A percentile compares a stretch with the other conserved stretches of the same genome.
Evolutionary conservation across 2,797 vertebrate genomes (phyloP).

Genomic region (Pseudomugil gertrudae): DNA sequence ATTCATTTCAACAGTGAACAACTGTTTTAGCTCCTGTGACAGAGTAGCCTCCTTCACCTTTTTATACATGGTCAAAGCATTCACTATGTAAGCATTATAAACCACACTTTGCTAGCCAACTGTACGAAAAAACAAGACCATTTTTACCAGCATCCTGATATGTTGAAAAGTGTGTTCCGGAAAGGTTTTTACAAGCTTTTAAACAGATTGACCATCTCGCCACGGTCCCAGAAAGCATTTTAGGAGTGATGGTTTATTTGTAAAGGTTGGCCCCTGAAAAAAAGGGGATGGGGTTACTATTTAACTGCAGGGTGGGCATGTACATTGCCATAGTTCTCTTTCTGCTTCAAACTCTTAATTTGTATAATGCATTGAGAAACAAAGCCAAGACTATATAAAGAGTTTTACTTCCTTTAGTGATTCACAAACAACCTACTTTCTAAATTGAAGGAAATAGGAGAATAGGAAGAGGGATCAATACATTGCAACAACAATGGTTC

Average conservation of each 20-base stretch:
- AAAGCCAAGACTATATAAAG: slow-evolving; percentile 54
- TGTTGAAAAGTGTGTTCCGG: slow-evolving; percentile 52
- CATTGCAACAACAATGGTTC: slow-evolving; percentile 41
- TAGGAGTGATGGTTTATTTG: slow-evolving; percentile 50
- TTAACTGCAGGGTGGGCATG: slow-evolving; percentile 44
- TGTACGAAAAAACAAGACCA: slow-evolving; percentile 43
- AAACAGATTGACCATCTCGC: slow-evolving; percentile 64
- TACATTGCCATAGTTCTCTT: slow-evolving; percentile 16
- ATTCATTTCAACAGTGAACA: slow-evolving; percentile 53
- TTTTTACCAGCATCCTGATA: slow-evolving; percentile 64
- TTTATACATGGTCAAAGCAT: slow-evolving; percentile 39
- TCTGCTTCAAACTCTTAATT: slow-evolving; percentile 42
- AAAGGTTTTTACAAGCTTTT: slow-evolving; percentile 64
- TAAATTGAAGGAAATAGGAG: slow-evolving; percentile 58
- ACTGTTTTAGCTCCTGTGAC: slow-evolving; percentile 64
- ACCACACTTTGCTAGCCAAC: slow-evolving; percentile 43
- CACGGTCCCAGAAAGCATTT: slow-evolving; percentile 38
- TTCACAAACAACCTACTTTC: slow-evolving; percentile 44
- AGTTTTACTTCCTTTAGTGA: slow-evolving; percentile 37
- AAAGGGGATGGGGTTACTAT: slow-evolving; percentile 48
- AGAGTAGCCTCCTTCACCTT: slow-evolving; percentile 48
- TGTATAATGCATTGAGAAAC: slow-evolving; percentile 55
- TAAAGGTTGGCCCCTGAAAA: slow-evolving; percentile 31
- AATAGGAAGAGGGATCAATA: slow-evolving; percentile 63
- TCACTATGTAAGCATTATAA: slow-evolving; percentile 53